Conservation (phyloP, 2,113 vertebrate species). For the Sceloporus undulatus region DNA sequence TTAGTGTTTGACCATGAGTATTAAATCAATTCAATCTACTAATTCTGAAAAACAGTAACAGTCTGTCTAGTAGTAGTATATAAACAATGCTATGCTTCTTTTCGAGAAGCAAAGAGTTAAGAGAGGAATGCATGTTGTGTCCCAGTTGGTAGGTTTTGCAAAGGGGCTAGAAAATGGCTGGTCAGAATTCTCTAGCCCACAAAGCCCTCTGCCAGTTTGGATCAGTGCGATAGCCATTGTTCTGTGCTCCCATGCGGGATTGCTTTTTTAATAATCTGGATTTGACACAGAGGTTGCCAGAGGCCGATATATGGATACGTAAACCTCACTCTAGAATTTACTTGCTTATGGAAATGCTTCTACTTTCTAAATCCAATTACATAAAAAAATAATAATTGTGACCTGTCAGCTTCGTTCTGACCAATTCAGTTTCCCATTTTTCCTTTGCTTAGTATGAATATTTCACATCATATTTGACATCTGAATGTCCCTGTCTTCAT, state of each 20-base stretch:
- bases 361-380: not conserved
- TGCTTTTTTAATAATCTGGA: not conserved
- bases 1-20: not conserved
- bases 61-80: too few relatives aligned
- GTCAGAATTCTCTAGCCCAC: not conserved
- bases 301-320: not conserved
- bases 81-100: too few relatives aligned
- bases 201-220: not conserved
- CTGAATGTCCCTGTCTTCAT: constrained; percentile 51
- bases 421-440: constrained; percentile 32
- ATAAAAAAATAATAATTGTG: constrained; percentile 16
- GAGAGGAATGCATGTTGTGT: not conserved
- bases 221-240: not conserved
- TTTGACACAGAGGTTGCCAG: not conserved
- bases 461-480: constrained; percentile 41
- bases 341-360: not conserved
- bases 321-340: not conserved
- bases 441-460: constrained; percentile 10
- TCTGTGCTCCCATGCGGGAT: not conserved
- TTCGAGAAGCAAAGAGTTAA: not conserved
- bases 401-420: constrained; percentile 17
- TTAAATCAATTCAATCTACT: not conserved
- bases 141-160: not conserved
- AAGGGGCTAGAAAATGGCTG: not conserved
- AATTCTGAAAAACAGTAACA: not conserved